Evolutionary conservation across 1,140 invertebrate species (phyloP), one percentile per base, ranked within the genome.

Genomic region (Drosophila novamexicana): DNA sequence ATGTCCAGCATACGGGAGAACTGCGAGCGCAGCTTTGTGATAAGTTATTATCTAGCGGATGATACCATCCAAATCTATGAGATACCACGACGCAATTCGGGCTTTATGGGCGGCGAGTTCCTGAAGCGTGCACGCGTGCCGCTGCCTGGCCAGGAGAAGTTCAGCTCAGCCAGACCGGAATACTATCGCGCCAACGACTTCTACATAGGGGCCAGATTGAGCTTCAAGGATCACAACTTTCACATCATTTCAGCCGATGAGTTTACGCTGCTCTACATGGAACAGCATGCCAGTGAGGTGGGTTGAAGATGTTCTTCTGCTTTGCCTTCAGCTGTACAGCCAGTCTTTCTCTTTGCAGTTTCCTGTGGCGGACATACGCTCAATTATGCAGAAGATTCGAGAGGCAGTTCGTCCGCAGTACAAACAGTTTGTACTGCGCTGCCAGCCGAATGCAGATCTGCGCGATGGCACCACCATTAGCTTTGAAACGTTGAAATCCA

Each of bases 261-360:
- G 89, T 98, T 97, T 92, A 95, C 96, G 4, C 93, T 97, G 59
- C 93, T 95, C 49, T 98, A 97, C 91, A 97, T 98, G 97, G 97
- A 98, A 92, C 84, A 95, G n/a, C 93, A 97, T 93, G 91, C 94
- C 63, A 85, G 94, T 71, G 94, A 97, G 94, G 97, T 97, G 83
- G 57, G 57, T 37, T 32, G 18, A 36, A 6, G 0, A 7, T n/a
- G 6, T 6, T 14, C 14, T 16, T 1, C 9, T 1, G 6, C 18
- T 29, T n/a, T n/a, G 47, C 1, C 3, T 39, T 29, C 1, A 16
- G 14, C 7, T 8, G 8, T 36, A 45, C 32, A 34, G n/a, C 45
- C 1, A 10, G 32, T 2, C 12, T 18, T 1, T 6, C 6, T 1
- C 22, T 18, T 0, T 18, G 16, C 75, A 97, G 95, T 97, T 95